Base-by-base conservation (phyloP, 2,888 invertebrate genomes). In the Crematogaster levior region DNA sequence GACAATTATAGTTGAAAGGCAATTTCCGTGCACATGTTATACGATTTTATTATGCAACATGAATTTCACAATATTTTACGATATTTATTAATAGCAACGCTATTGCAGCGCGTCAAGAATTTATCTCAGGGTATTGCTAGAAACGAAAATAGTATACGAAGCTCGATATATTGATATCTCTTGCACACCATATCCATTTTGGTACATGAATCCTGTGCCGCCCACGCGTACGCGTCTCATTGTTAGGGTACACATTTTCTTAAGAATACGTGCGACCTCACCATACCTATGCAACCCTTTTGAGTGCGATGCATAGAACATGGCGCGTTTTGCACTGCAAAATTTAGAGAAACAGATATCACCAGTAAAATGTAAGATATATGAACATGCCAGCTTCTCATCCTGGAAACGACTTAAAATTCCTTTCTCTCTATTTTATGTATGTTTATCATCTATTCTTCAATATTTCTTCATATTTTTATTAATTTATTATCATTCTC, bases 151-250 rank as follows among this genome's bases (percentile, higher is more conserved):
- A 21, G 72, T 53, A 27, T 7, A 70, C 21, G 15, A 40, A 27
- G 21, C 2, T 18, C 63, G 74, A 74, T 37, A 70, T 15, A 56
- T 79, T 30, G 56, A 12, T 43, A 56, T 79, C 73, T 72, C 43
- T 56, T 21, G 72, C 43, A 34, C 70, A 51, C 18, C 43, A 40
- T 37, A 58, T 63, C 58, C 82, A 82, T 77, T 79, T 79, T 53
- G 37, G 61, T 56, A 51, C 46, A 56, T 46, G 82, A 82, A 43
- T 83, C 37, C 46, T 82, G 43, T 53, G n/a, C 70, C 75, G 75
- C 84, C 84, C 70, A 84, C 83, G 70, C 40, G 40, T 60, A n/a
- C n/a, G n/a, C n/a, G 21, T 58, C 48, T 77, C 58, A 82, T 82
- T 83, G 84, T 77, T 61, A 43, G 70, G 60, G 74, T 53, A 73